phyloP scores from a whole-genome alignment of 2,113 vertebrate genomes.

The Merops nubicus region DNA sequence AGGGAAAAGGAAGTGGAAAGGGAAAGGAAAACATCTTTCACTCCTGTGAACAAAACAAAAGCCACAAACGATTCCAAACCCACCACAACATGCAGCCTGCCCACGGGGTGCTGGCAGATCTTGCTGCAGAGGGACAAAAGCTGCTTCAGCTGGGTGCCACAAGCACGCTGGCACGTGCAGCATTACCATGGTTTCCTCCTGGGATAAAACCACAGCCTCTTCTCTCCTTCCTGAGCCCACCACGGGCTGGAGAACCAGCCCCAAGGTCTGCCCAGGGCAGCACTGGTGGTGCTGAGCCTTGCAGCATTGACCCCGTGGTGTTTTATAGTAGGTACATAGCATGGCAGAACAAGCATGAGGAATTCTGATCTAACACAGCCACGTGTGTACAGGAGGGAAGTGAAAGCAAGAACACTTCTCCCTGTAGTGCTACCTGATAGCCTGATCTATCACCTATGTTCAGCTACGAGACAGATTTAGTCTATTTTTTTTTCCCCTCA shows the following conservation, averaged over 20 bases:
- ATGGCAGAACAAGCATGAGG: rapidly evolving
- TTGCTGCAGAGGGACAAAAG: neutral
- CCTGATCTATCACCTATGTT: rapidly evolving
- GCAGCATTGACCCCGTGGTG: neutral
- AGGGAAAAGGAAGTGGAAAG: neutral
- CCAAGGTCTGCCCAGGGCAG: neutral
- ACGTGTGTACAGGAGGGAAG: rapidly evolving
- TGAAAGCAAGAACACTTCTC: neutral
- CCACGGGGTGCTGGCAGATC: rapidly evolving
- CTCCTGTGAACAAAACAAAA: neutral
- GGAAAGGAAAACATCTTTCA: neutral
- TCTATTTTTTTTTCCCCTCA: neutral
- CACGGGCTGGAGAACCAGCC: rapidly evolving
- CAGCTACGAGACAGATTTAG: neutral
- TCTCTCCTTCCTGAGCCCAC: neutral
- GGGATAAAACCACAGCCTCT: neutral
- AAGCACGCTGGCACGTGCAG: rapidly evolving
- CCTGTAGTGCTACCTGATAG: rapidly evolving
- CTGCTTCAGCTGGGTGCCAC: neutral
- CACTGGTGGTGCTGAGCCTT: rapidly evolving
- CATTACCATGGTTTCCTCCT: neutral
- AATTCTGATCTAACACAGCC: rapidly evolving
- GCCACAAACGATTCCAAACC: neutral
- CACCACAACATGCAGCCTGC: neutral
- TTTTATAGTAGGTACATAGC: rapidly evolving